Conservation (phyloP, 2,797 vertebrate genomes). For the Sebastes itinus region DNA sequence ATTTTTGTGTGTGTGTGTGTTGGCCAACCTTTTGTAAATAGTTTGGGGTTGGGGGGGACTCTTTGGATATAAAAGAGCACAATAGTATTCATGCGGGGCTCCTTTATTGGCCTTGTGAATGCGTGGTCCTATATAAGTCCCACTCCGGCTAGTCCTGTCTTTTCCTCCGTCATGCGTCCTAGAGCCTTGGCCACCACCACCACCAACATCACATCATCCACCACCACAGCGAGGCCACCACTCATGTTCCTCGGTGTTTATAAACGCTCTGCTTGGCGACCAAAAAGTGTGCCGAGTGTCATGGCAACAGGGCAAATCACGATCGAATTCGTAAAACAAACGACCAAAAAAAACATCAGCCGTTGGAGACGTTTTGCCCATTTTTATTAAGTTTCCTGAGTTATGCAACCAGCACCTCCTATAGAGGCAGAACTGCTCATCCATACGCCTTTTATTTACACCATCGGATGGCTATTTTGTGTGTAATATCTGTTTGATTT, state of each 20-base stretch:
- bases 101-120: conserved; percentile 86
- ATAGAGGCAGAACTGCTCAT: conserved; percentile 54
- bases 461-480: conserved; percentile 37
- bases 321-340: conserved; percentile 42
- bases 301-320: conserved; percentile 19
- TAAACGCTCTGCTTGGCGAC: conserved; percentile 67
- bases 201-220: conserved; percentile 55
- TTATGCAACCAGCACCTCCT: conserved; percentile 78
- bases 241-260: no score
- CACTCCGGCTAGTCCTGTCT: conserved; percentile 84
- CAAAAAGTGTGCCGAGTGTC: conserved; percentile 50
- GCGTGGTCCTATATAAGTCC: conserved; percentile 86
- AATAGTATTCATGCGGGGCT: conserved; percentile 72
- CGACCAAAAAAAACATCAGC: conserved; percentile 19
- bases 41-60: conserved; percentile 63
- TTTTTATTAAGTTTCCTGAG: conserved; percentile 80
- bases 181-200: conserved; percentile 84
- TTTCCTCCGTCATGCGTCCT: conserved; percentile 85
- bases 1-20: conserved; percentile 44
- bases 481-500: conserved; percentile 26
- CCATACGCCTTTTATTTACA: conserved; percentile 49
- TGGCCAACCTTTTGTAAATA: conserved; percentile 82
- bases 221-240: conserved; percentile 88
- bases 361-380: conserved; percentile 43
- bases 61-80: conserved; percentile 77